phyloP scores from a whole-genome alignment of 2,888 invertebrate genomes.

The Chloroclysta siterata region DNA sequence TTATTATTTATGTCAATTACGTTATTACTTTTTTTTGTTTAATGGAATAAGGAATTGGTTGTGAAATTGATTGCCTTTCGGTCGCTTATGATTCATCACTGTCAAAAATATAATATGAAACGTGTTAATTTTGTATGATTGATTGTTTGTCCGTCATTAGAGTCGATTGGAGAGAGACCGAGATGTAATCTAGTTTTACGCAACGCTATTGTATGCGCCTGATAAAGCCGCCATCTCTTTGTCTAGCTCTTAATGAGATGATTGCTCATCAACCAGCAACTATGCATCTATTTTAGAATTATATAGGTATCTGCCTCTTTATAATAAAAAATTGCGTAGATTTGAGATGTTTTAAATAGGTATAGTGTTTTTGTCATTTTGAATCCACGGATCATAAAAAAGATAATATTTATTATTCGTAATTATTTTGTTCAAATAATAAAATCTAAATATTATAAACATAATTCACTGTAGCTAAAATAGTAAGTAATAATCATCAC shows the following conservation, averaged over 20 bases:
- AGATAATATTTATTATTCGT: no score
- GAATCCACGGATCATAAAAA: no score
- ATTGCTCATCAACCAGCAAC: slow-evolving; percentile 56
- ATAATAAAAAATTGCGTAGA: no score
- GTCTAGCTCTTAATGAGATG: slow-evolving; percentile 49
- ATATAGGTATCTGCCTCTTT: background rate
- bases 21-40: slow-evolving; percentile 84
- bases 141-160: slow-evolving; percentile 77
- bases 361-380: no score
- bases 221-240: slow-evolving; percentile 48
- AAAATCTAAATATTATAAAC: no score
- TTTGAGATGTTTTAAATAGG: no score
- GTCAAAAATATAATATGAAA: slow-evolving; percentile 80
- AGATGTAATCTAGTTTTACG: slow-evolving; percentile 79
- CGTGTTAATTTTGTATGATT: slow-evolving; percentile 84
- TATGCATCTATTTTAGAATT: slow-evolving; percentile 22
- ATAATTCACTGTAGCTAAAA: no score
- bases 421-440: no score
- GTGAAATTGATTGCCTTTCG: slow-evolving; percentile 84
- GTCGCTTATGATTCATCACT: slow-evolving; percentile 83
- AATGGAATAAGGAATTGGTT: slow-evolving; percentile 83
- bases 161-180: slow-evolving; percentile 54
- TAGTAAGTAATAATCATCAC: background rate
- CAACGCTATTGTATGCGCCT: slow-evolving; percentile 66
- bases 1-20: slow-evolving; percentile 86